phyloP scores from a whole-genome alignment of 2,888 invertebrate species.

The Osmoderma eremita region DNA sequence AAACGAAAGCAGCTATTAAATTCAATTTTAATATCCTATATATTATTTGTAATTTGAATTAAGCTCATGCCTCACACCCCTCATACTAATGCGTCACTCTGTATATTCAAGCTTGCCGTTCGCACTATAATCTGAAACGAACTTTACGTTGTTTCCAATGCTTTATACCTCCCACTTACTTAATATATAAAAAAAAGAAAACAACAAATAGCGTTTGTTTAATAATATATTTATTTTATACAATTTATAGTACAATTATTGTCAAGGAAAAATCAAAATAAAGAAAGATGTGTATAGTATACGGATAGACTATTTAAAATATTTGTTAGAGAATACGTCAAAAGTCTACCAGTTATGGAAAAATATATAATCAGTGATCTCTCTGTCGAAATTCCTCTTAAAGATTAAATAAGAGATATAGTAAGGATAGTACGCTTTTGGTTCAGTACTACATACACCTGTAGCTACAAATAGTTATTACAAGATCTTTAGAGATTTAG shows the following conservation, averaged over 20 bases:
- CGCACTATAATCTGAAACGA: too few species aligned
- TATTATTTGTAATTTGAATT: too few species aligned
- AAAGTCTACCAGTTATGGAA: neutral
- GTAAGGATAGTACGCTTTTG: too few species aligned
- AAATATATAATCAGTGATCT: constrained; percentile 18
- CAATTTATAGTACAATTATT: constrained; percentile 31
- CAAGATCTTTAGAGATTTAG: constrained; percentile 16
- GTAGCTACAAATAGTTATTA: constrained; percentile 8
- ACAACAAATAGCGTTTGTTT: neutral
- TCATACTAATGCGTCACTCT: too few species aligned
- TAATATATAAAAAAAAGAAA: too few species aligned
- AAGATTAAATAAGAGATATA: constrained; percentile 16
- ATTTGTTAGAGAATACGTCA: neutral
- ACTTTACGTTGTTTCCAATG: too few species aligned
- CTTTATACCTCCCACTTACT: too few species aligned
- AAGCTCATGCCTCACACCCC: too few species aligned
- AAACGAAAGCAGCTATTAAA: too few species aligned
- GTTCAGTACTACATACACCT: too few species aligned
- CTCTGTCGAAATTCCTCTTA: constrained; percentile 25
- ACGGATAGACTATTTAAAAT: neutral
- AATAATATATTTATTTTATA: constrained; percentile 22
- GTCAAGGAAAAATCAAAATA: constrained; percentile 30
- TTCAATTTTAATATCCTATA: too few species aligned
- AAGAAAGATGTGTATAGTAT: constrained; percentile 27
- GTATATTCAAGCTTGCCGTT: too few species aligned